Percentiles rank a stretch among this genome's conserved stretches.
These are phyloP conservation scores for Acanthococcus lagerstroemiae DNA, from an alignment of 2,888 invertebrate genomes.

Conservation along the genomic window DNA sequence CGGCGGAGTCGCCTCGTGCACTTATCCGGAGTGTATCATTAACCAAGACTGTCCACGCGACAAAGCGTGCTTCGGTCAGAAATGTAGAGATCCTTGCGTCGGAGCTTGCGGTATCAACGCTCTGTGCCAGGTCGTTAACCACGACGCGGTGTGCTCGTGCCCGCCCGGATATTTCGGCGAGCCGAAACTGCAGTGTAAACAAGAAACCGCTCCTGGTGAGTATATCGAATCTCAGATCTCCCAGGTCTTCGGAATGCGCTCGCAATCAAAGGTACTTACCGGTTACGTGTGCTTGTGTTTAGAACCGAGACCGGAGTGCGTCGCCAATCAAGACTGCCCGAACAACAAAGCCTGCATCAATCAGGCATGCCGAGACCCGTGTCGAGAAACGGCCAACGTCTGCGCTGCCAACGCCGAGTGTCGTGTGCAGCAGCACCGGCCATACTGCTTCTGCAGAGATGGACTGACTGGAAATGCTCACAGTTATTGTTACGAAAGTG, in stretches of 20 bases:
- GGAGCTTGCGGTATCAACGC: conserved; percentile 77
- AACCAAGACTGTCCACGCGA: conserved; percentile 80
- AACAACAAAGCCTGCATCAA: conserved; percentile 75
- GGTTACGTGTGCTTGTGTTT: too few relatives aligned
- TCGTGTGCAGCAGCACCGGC: conserved; percentile 64
- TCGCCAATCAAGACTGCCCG: conserved; percentile 64
- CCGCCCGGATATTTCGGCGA: conserved; percentile 67
- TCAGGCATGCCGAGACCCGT: conserved; percentile 63
- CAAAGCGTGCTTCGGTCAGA: conserved; percentile 68
- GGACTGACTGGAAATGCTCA: conserved; percentile 77
- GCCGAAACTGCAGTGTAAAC: conserved; percentile 61
- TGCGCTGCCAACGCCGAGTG: conserved; percentile 73
- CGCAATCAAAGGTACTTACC: too few relatives aligned
- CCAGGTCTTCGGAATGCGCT: too few relatives aligned
- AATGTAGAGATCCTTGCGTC: conserved; percentile 72
- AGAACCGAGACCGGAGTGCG: conserved; percentile 62
- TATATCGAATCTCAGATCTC: too few relatives aligned
- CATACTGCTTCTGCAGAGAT: conserved; percentile 69
- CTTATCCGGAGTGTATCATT: conserved; percentile 76
- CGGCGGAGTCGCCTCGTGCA: conserved; percentile 60
- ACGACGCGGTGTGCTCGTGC: conserved; percentile 73
- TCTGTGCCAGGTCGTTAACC: conserved; percentile 66
- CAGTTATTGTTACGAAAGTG: conserved; percentile 63
- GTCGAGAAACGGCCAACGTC: conserved; percentile 51
- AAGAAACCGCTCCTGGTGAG: conserved; percentile 35